These are phyloP conservation scores for Tenebrosternarchus preto DNA, from an alignment of 2,113 vertebrate species.

Conservation along the genomic window DNA sequence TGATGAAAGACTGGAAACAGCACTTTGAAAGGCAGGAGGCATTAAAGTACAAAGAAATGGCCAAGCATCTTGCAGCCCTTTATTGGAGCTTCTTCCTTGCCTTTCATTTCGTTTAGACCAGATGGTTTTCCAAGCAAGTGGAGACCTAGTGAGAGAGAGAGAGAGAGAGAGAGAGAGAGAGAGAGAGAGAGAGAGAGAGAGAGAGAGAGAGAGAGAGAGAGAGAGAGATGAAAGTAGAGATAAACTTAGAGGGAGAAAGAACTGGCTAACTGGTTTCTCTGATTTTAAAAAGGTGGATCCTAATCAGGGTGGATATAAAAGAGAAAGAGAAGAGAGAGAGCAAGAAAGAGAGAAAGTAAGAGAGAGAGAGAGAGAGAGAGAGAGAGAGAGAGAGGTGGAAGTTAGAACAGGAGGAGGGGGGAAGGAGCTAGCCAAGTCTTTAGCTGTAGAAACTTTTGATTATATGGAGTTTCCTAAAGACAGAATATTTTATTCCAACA, in stretches of 20 bases:
- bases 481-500: too few species aligned
- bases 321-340: background rate
- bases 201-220: constrained; percentile 36
- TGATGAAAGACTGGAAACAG: too few species aligned
- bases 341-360: background rate
- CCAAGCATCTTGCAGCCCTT: constrained; percentile 54
- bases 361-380: background rate
- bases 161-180: background rate
- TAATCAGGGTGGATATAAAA: constrained; percentile 25
- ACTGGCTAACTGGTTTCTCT: background rate
- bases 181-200: constrained; percentile 33
- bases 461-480: too few species aligned
- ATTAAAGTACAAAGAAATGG: constrained; percentile 47
- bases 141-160: constrained; percentile 48
- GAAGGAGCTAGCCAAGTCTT: background rate
- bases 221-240: constrained; percentile 38
- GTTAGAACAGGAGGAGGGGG: background rate
- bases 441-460: too few species aligned
- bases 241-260: background rate
- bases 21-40: background rate
- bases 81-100: constrained; percentile 48
- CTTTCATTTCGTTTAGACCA: constrained; percentile 61
- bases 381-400: background rate
- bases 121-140: constrained; percentile 66
- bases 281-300: constrained; percentile 32